Evolutionary conservation across 2,113 vertebrate genomes (phyloP).

Genomic region (Rafetus swinhoei): DNA sequence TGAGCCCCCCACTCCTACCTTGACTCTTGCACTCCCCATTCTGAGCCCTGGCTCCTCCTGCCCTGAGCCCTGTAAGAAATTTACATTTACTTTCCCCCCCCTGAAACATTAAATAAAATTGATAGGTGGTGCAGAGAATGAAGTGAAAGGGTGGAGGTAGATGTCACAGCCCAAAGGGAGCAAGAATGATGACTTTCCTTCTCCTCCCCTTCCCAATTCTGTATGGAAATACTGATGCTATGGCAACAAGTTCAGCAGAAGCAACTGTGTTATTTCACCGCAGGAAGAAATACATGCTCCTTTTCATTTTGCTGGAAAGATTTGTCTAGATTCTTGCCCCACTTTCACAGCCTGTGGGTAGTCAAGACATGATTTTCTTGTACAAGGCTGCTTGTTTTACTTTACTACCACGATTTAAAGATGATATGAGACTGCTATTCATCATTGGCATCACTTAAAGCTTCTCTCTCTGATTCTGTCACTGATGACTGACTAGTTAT

Average conservation of each 20-base stretch:
- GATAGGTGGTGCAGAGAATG: not conserved
- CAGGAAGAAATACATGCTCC: not conserved
- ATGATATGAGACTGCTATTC: fast-evolving
- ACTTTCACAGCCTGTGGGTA: not conserved
- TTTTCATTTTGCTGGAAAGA: not conserved
- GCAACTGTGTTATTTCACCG: not conserved
- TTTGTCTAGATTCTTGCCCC: not conserved
- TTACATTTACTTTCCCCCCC: too few relatives aligned
- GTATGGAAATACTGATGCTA: not conserved
- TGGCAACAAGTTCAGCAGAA: not conserved
- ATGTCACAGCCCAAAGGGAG: not conserved
- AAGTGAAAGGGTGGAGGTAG: not conserved
- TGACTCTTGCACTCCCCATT: too few relatives aligned
- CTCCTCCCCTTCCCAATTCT: not conserved
- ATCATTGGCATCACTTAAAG: not conserved
- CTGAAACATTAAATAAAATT: not conserved
- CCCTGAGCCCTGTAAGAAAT: too few relatives aligned
- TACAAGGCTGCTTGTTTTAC: not conserved
- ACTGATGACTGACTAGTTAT: not conserved
- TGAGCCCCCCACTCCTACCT: too few relatives aligned
- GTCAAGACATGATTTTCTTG: not conserved
- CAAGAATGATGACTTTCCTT: not conserved
- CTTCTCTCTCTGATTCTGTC: not conserved
- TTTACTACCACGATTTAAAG: not conserved
- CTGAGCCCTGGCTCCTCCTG: too few relatives aligned